Conservation (phyloP, 2,113 vertebrate species). For the Otus sunia region DNA sequence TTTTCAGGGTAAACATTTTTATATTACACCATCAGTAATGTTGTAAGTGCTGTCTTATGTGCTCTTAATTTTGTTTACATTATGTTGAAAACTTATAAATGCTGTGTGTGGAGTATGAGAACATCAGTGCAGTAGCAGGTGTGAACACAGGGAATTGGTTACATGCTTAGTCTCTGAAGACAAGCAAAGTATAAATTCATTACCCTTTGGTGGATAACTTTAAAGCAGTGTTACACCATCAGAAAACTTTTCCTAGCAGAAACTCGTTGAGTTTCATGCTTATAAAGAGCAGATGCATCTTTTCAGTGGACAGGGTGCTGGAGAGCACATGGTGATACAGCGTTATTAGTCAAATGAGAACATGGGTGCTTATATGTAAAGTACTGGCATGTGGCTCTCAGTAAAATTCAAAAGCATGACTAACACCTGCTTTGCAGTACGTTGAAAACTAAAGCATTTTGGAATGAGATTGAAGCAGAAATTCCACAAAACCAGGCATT, state of each 20-base stretch:
- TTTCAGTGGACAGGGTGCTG: not conserved
- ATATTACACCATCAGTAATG: not conserved
- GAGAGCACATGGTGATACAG: not conserved
- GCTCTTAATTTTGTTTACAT: not conserved
- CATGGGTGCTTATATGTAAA: not conserved
- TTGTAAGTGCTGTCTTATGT: not conserved
- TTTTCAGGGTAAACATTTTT: not conserved
- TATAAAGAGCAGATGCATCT: rapidly evolving
- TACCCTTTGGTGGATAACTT: not conserved
- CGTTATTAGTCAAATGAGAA: not conserved
- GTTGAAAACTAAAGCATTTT: not conserved
- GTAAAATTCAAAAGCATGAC: not conserved
- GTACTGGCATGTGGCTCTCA: not conserved
- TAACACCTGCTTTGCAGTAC: not conserved
- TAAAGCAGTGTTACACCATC: not conserved
- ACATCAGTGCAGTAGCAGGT: not conserved
- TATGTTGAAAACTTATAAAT: not conserved
- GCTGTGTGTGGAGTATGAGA: not conserved
- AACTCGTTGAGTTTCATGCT: not conserved
- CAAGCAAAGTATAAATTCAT: not conserved
- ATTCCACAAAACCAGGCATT: rapidly evolving
- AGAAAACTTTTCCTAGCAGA: not conserved
- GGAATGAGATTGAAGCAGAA: not conserved
- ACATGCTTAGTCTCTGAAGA: not conserved
- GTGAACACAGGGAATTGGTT: not conserved